Conservation (phyloP, 2,888 invertebrate species). For the Catocala fraxini region DNA sequence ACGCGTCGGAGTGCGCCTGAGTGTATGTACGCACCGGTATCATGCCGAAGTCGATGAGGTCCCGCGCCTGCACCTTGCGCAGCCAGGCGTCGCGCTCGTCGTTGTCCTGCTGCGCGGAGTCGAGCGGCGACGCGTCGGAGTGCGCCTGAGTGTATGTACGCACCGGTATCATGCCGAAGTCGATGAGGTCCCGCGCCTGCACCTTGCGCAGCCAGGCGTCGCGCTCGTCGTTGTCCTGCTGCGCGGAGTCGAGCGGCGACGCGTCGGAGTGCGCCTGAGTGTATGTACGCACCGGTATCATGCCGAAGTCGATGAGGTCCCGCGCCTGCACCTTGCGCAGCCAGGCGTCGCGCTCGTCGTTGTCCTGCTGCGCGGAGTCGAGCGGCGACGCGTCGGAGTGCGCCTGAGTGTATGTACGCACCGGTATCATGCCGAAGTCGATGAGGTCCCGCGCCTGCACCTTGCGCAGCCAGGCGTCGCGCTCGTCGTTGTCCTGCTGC, state of each 20-base stretch:
- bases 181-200: too few relatives aligned
- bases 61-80: too few relatives aligned
- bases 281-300: constrained; percentile 92
- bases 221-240: too few relatives aligned
- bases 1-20: too few relatives aligned
- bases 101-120: too few relatives aligned
- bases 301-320: constrained; percentile 99
- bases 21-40: too few relatives aligned
- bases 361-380: constrained; percentile 93
- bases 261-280: too few relatives aligned
- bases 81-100: too few relatives aligned
- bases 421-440: constrained; percentile 99
- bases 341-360: constrained; percentile 93
- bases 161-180: too few relatives aligned
- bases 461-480: constrained; percentile 93
- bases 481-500: constrained; percentile 94
- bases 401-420: constrained; percentile 84
- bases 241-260: too few relatives aligned
- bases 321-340: constrained; percentile 91
- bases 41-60: too few relatives aligned
- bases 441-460: constrained; percentile 98
- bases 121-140: constrained; percentile 46
- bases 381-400: constrained; percentile 87
- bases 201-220: too few relatives aligned
- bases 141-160: constrained; percentile 76